These are phyloP conservation scores for Mesoclemmys tuberculata DNA, from an alignment of 2,113 vertebrate genomes.

Conservation along the genomic window DNA sequence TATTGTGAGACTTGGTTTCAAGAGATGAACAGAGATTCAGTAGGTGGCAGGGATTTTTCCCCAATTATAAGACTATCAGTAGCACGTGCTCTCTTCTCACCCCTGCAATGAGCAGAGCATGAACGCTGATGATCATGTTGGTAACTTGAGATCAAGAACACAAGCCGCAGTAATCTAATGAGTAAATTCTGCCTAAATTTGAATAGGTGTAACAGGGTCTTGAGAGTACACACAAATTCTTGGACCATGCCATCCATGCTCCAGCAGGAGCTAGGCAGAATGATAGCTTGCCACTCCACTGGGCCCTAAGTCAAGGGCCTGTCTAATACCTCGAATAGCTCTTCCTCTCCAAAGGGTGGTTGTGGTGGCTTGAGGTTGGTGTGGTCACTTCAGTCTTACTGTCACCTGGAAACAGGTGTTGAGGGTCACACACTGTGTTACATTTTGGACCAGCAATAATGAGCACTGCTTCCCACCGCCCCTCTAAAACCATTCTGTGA, in stretches of 20 bases:
- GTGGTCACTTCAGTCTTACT: not conserved
- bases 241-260: not conserved
- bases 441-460: not conserved
- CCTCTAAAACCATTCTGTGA: not conserved
- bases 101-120: not conserved
- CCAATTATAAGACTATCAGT: not conserved
- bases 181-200: not conserved
- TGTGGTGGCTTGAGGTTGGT: not conserved
- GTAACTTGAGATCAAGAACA: not conserved
- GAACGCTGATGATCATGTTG: not conserved
- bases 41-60: not conserved
- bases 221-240: not conserved
- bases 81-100: not conserved
- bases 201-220: not conserved
- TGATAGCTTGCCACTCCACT: not conserved
- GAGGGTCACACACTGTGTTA: not conserved
- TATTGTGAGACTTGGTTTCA: not conserved
- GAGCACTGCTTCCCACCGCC: not conserved
- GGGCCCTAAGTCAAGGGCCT: not conserved
- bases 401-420: not conserved
- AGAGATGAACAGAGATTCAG: accelerated
- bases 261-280: not conserved
- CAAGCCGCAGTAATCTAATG: not conserved
- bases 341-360: not conserved
- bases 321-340: not conserved